These are phyloP conservation scores for Saccostrea glomerata DNA, from an alignment of 1,140 invertebrate species.

Conservation along the genomic window DNA sequence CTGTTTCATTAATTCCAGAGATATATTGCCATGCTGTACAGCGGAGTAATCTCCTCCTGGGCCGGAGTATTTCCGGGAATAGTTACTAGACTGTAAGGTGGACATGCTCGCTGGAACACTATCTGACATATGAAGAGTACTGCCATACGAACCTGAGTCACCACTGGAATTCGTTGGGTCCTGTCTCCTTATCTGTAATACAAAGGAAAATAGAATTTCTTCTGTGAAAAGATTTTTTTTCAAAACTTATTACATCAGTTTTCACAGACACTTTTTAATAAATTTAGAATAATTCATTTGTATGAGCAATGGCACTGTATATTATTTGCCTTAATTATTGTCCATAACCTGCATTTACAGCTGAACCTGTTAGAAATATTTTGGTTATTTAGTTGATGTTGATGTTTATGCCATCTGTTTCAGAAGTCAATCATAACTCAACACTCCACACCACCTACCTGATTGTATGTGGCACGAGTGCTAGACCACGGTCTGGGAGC, in stretches of 20 bases:
- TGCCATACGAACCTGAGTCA: slow-evolving; percentile 47
- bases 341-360: neutral
- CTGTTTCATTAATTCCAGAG: slow-evolving; percentile 74
- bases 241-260: neutral
- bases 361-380: neutral
- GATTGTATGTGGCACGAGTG: slow-evolving; percentile 19
- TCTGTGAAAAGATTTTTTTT: neutral
- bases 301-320: too few species aligned
- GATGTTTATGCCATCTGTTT: neutral
- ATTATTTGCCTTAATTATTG: neutral
- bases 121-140: slow-evolving; percentile 40
- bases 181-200: slow-evolving; percentile 1
- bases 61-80: slow-evolving; percentile 38
- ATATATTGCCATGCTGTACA: slow-evolving; percentile 71
- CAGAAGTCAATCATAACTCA: neutral
- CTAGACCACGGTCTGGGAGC: slow-evolving; percentile 11
- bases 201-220: neutral
- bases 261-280: neutral
- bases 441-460: neutral
- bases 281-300: neutral
- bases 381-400: neutral
- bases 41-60: slow-evolving; percentile 34
- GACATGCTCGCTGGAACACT: slow-evolving; percentile 49
- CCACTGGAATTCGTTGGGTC: slow-evolving; percentile 47
- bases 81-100: slow-evolving; percentile 36